These are phyloP conservation scores for Drosophila borealis DNA, from an alignment of 2,888 invertebrate species.

Conservation along the genomic window DNA sequence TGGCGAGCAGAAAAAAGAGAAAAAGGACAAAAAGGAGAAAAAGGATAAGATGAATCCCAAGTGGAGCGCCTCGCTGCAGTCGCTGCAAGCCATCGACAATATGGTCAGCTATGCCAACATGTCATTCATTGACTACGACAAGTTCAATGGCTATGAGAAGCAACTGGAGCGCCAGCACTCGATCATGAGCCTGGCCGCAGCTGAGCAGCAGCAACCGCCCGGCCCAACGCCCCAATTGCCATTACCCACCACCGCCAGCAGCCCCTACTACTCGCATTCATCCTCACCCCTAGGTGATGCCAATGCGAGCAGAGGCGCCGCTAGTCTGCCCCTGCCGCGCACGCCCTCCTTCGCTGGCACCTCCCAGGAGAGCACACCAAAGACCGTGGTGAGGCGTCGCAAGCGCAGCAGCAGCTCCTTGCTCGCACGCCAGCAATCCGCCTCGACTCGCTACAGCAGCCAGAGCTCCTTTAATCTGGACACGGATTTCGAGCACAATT, in stretches of 20 bases:
- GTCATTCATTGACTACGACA: slow-evolving; percentile 87
- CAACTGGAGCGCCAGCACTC: slow-evolving; percentile 82
- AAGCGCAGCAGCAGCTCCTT: slow-evolving; percentile 59
- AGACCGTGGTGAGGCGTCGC: slow-evolving; percentile 76
- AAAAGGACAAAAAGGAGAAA: slow-evolving; percentile 37
- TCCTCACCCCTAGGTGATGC: slow-evolving; percentile 29
- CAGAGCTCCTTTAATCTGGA: slow-evolving; percentile 74
- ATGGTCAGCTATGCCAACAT: slow-evolving; percentile 87
- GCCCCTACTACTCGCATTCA: slow-evolving; percentile 25
- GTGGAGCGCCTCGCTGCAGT: slow-evolving; percentile 86
- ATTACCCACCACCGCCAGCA: slow-evolving; percentile 31
- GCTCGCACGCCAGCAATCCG: slow-evolving; percentile 46
- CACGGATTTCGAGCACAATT: slow-evolving; percentile 82
- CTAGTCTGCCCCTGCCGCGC: slow-evolving; percentile 19
- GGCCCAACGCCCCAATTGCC: slow-evolving; percentile 36
- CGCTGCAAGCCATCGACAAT: slow-evolving; percentile 86
- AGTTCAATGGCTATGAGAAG: slow-evolving; percentile 85
- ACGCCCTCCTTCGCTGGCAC: slow-evolving; percentile 29
- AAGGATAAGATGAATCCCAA: slow-evolving; percentile 83
- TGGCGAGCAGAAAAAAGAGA: slow-evolving; percentile 66
- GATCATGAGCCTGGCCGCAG: slow-evolving; percentile 73
- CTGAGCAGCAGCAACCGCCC: slow-evolving; percentile 44
- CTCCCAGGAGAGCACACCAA: slow-evolving; percentile 52
- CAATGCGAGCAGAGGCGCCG: not conserved
- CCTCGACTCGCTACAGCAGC: slow-evolving; percentile 61